Percentiles rank a stretch among this genome's conserved stretches.
Evolutionary conservation across 1,140 invertebrate species (phyloP).

Genomic region (Heliothis virescens): DNA sequence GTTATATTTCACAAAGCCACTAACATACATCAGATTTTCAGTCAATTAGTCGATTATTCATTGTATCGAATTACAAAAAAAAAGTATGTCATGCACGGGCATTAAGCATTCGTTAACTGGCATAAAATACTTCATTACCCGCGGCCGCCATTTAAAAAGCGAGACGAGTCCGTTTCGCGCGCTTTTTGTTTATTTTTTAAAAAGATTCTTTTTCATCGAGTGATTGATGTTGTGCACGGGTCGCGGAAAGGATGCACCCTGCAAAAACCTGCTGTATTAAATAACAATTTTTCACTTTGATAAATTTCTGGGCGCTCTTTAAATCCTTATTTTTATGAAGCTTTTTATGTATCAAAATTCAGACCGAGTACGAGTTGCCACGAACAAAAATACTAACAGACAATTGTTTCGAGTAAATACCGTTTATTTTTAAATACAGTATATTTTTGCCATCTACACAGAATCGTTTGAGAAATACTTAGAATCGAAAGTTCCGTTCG

Average conservation of each 20-base stretch:
- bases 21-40: constrained; percentile 44
- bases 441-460: constrained; percentile 6
- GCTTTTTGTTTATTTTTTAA: constrained; percentile 61
- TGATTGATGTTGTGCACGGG: constrained; percentile 64
- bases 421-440: neutral
- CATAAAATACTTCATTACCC: constrained; percentile 54
- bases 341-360: constrained; percentile 31
- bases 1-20: constrained; percentile 12
- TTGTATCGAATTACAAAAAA: constrained; percentile 44
- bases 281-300: constrained; percentile 70
- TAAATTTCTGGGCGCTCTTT: constrained; percentile 59
- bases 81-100: constrained; percentile 33
- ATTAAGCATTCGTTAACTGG: constrained; percentile 48
- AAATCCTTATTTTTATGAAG: constrained; percentile 47
- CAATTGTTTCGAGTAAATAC: neutral
- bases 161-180: constrained; percentile 42
- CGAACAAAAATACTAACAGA: neutral
- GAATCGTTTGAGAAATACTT: constrained; percentile 3
- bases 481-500: constrained; percentile 40
- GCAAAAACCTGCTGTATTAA: constrained; percentile 63
- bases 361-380: neutral
- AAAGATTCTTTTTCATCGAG: constrained; percentile 58
- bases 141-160: constrained; percentile 46
- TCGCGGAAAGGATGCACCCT: constrained; percentile 51
- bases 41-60: constrained; percentile 51